phyloP scores from a whole-genome alignment of 2,888 invertebrate species.

The Tanypteryx hageni region DNA sequence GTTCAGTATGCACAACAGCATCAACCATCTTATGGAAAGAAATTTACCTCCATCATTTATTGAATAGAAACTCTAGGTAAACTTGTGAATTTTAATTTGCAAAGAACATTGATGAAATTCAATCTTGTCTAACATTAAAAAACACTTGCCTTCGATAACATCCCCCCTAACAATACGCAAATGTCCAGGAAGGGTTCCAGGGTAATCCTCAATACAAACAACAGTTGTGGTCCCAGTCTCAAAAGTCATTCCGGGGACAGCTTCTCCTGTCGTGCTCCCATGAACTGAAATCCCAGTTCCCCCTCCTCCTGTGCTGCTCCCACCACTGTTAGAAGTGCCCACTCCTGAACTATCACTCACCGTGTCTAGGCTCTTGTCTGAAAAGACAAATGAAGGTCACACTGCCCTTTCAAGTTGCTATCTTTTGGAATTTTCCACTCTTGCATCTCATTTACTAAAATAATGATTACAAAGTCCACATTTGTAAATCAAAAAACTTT shows the following conservation, averaged over 20 bases:
- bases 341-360: slow-evolving; percentile 95
- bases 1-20: not conserved
- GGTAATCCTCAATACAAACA: slow-evolving; percentile 90
- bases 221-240: slow-evolving; percentile 82
- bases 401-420: slow-evolving; percentile 1
- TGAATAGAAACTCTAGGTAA: not conserved
- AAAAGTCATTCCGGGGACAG: slow-evolving; percentile 42
- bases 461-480: too few relatives aligned
- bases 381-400: slow-evolving; percentile 72
- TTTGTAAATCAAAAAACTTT: too few relatives aligned
- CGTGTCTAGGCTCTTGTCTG: slow-evolving; percentile 95
- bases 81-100: not conserved
- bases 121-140: not conserved
- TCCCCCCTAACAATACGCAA: slow-evolving; percentile 91
- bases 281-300: slow-evolving; percentile 1
- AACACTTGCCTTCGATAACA: slow-evolving; percentile 88
- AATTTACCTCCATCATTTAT: not conserved
- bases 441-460: not conserved
- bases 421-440: not conserved
- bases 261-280: not conserved
- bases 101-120: not conserved
- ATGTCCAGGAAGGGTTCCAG: slow-evolving; percentile 85
- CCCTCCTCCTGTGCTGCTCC: slow-evolving; percentile 71
- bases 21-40: not conserved
- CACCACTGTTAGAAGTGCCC: slow-evolving; percentile 89